Base-by-base conservation (phyloP, 2,888 invertebrate species). In the Eupithecia centaureata region DNA sequence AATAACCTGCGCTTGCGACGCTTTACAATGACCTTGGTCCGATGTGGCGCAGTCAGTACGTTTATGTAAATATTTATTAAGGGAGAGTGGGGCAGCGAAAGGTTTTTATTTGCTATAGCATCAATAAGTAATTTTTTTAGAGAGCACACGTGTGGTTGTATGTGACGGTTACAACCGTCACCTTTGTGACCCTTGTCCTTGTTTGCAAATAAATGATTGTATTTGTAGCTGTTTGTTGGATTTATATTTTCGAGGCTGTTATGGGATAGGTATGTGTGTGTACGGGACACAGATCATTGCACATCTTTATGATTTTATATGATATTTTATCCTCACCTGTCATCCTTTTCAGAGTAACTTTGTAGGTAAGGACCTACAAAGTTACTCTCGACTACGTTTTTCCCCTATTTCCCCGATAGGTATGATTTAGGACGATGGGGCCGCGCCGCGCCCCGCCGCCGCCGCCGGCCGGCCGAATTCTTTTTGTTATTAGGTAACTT, bases 1-100 rank as follows among this genome's bases (percentile, higher is more conserved):
- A 65, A 63, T 63, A 69, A 65, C 65, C 65, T 69, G 65, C 8
- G 62, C 42, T 65, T 65, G 27, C 69, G 33, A 54, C 62, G 65
- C 54, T 22, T 47, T 27, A 42, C 59, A 38, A 28, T 60, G 64
- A 69, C 69, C 69, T 69, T 69, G 56, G 10, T 32, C 7, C 27
- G 30, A n/a, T 12, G 69, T 59, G 27, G 42, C 35, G 52, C 38
- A 47, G 60, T 68, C 33, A 60, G 27, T 18, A 18, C 18, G 42
- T 18, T 18, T 10, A 42, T 42, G 52, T 13, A 25, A 5, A 52
- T 28, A n/a, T 2, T 30, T 30, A 30, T 32, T 22, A 60, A 2
- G 18, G 5, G 51, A 22, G 13, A 30, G 13, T 27, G 52, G 0
- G 27, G 54, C 8, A 2, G 10, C 7, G n/a, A 56, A 15, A n/a